Evolutionary conservation across 1,140 invertebrate species (phyloP), one percentile per base, ranked within the genome.

Genomic region (Spodoptera litura): DNA sequence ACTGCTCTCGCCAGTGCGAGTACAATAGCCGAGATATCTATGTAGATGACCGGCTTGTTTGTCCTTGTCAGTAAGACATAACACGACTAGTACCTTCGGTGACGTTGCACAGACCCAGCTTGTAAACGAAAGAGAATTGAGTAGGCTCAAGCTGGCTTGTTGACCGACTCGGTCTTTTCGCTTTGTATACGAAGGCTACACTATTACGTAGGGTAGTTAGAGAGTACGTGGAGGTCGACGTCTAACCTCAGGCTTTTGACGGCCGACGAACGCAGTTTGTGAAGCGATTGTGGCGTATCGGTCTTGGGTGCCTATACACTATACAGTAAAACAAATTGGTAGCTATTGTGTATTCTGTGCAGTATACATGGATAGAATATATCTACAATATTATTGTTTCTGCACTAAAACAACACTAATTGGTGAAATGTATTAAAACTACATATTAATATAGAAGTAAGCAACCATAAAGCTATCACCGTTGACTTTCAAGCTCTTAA

Each of bases 21-120:
- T 78, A 90, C 89, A 91, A 89, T 90, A 82, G 80, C 71, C 61
- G 56, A 66, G 79, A 72, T 73, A 80, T 61, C 73, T 71, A 80
- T 72, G 76, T 70, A 70, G 70, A 64, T 75, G 56, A 49, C 20
- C 73, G 70, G 66, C 56, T 80, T 82, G 83, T 83, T 83, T 81
- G 83, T 83, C 74, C 78, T 82, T 81, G 78, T 79, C 77, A 77
- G 38, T 83, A 77, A 80, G 75, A 75, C 77, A 79, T 70, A 74
- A 79, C 78, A 76, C 31, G 62, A 53, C 51, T 31, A 55, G 74
- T 56, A 51, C 51, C 44, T 61, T 27, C 70, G 25, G 53, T 74
- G 38, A 51, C 35, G 71, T 44, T 59, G 51, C 56, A 62, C 52
- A 71, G 31, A 13, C 25, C 56, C 68, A 70, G 66, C 52, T 70